Percentiles rank a stretch among this genome's conserved stretches.
phyloP scores from a whole-genome alignment of 2,888 invertebrate genomes.

The Caenorhabditis uteleia region DNA sequence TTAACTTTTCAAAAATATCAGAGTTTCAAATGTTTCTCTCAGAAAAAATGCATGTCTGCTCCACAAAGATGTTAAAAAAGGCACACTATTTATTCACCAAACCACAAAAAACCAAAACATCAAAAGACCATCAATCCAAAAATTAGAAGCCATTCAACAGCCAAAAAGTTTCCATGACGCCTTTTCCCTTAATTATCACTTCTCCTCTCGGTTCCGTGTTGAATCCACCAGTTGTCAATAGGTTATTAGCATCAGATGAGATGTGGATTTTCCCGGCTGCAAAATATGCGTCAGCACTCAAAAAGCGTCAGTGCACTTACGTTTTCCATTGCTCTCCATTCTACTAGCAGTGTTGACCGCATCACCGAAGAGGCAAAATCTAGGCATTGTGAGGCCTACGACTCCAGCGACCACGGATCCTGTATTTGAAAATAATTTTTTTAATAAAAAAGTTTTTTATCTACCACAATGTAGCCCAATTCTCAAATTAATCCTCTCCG shows the following conservation, averaged over 20 bases:
- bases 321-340: conserved; percentile 58
- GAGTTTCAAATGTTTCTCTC: too few species aligned
- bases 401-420: conserved; percentile 59
- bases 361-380: conserved; percentile 60
- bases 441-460: not conserved
- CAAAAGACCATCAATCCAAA: conserved; percentile 15
- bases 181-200: conserved; percentile 59
- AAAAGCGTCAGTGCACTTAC: conserved; percentile 6
- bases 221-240: conserved; percentile 37
- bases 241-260: conserved; percentile 42
- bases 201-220: conserved; percentile 51
- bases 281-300: conserved; percentile 5
- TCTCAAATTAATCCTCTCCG: conserved; percentile 55
- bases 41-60: too few species aligned
- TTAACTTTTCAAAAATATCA: too few species aligned
- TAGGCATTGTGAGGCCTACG: conserved; percentile 59
- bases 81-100: too few species aligned
- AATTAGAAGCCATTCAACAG: conserved; percentile 27
- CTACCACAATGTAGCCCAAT: conserved; percentile 51
- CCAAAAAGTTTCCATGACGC: conserved; percentile 58
- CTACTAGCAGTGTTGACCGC: conserved; percentile 59
- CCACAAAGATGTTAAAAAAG: too few species aligned
- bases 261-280: conserved; percentile 55
- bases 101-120: too few species aligned
- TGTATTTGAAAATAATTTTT: conserved; percentile 20